These are phyloP conservation scores for Aleadryas rufinucha DNA, from an alignment of 2,113 vertebrate species.

Conservation along the genomic window DNA sequence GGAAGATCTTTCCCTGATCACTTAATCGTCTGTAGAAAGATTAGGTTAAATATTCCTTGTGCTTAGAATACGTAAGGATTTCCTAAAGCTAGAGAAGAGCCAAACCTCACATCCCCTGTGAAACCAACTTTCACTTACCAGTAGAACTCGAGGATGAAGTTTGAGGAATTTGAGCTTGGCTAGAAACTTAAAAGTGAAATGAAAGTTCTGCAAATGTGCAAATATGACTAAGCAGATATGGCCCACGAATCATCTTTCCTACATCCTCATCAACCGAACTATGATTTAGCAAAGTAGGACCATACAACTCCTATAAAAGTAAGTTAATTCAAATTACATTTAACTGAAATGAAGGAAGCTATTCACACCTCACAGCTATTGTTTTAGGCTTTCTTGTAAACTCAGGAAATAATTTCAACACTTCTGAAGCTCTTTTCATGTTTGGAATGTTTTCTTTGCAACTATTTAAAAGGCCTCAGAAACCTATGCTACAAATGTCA, in stretches of 20 bases:
- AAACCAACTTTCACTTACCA: background rate
- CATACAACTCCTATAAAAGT: background rate
- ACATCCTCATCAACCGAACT: background rate
- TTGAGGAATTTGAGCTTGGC: background rate
- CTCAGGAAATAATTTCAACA: constrained; percentile 60
- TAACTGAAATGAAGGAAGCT: constrained; percentile 45
- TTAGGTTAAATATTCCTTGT: background rate
- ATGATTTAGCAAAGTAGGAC: background rate
- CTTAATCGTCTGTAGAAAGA: background rate
- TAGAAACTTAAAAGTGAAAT: background rate
- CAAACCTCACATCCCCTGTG: background rate
- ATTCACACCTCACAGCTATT: constrained; percentile 50
- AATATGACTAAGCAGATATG: background rate
- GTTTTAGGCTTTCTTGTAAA: constrained; percentile 27
- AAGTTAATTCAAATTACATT: constrained; percentile 26
- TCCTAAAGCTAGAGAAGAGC: background rate
- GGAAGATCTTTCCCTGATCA: background rate
- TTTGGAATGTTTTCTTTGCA: constrained; percentile 47
- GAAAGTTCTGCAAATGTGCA: background rate
- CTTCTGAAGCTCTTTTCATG: constrained; percentile 21
- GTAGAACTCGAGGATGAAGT: background rate
- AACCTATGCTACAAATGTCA: background rate
- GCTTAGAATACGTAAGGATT: background rate
- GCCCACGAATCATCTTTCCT: background rate
- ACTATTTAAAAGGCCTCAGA: background rate